Evolutionary conservation across 2,797 vertebrate species (phyloP).

Genomic region (Urophycis tenuis): DNA sequence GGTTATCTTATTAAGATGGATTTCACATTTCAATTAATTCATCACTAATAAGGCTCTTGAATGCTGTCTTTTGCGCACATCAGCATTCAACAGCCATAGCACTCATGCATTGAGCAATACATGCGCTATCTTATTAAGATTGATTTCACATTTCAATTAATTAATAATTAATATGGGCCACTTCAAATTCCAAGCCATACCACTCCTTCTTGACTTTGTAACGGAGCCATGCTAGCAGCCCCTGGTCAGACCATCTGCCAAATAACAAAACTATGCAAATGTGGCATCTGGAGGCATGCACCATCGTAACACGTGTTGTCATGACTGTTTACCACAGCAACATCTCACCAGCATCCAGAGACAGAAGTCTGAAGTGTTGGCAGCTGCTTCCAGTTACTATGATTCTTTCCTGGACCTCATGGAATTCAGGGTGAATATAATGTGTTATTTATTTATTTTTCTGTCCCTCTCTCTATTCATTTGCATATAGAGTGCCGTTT

Average conservation of each 20-base stretch:
- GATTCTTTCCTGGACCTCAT: slow-evolving; percentile 89
- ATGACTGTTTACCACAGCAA: slow-evolving; percentile 66
- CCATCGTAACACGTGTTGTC: slow-evolving; percentile 6
- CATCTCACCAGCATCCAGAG: slow-evolving; percentile 80
- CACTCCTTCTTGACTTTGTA: background rate
- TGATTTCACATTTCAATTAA: background rate
- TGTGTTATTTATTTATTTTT: background rate
- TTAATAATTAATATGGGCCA: background rate
- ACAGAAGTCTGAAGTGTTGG: slow-evolving; percentile 78
- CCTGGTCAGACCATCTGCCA: background rate
- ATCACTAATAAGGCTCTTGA: too few species aligned
- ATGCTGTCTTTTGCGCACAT: background rate
- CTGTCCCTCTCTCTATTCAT: slow-evolving; percentile 16
- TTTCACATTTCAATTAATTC: background rate
- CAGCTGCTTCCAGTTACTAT: slow-evolving; percentile 72
- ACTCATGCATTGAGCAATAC: background rate
- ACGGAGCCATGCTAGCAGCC: background rate
- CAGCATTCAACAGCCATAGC: background rate
- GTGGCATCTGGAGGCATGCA: background rate
- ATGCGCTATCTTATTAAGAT: background rate
- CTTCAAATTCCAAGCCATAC: background rate
- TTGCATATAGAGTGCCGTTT: slow-evolving; percentile 51
- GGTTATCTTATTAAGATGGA: background rate
- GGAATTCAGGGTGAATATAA: slow-evolving; percentile 85
- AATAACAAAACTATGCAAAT: slow-evolving; percentile 1